Percentiles rank a stretch among this genome's conserved stretches.
Conservation (phyloP, 2,888 invertebrate species). For the Hydroisotoma schaefferi region DNA sequence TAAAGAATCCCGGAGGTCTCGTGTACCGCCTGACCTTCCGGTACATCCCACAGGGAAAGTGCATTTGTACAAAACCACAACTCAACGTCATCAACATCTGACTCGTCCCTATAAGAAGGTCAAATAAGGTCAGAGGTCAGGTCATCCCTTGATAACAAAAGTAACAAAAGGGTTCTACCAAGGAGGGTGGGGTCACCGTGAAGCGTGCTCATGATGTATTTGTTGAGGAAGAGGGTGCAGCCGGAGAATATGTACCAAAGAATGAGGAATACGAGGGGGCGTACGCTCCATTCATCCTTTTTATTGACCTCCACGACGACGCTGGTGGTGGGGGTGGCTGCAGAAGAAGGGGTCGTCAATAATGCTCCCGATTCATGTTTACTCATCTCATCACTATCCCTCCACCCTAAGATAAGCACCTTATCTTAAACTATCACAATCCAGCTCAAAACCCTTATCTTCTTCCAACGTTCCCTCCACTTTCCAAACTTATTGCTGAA, state of each 20-base stretch:
- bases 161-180: conserved; percentile 55
- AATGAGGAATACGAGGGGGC: conserved; percentile 62
- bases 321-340: too few relatives aligned
- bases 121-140: neutral
- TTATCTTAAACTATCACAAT: too few relatives aligned
- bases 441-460: too few relatives aligned
- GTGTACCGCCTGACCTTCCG: conserved; percentile 59
- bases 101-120: conserved; percentile 61
- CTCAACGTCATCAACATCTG: conserved; percentile 72
- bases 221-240: conserved; percentile 69
- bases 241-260: conserved; percentile 76
- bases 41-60: conserved; percentile 70
- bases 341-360: too few relatives aligned
- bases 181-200: conserved; percentile 69
- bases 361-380: too few relatives aligned
- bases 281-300: conserved; percentile 54
- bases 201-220: conserved; percentile 69
- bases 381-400: too few relatives aligned
- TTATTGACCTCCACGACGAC: too few relatives aligned
- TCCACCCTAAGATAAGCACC: too few relatives aligned
- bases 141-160: conserved; percentile 3
- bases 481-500: too few relatives aligned
- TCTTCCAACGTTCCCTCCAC: too few relatives aligned
- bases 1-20: conserved; percentile 67
- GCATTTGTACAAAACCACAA: conserved; percentile 71